phyloP scores from a whole-genome alignment of 2,797 vertebrate species.

The Pampus argenteus region DNA sequence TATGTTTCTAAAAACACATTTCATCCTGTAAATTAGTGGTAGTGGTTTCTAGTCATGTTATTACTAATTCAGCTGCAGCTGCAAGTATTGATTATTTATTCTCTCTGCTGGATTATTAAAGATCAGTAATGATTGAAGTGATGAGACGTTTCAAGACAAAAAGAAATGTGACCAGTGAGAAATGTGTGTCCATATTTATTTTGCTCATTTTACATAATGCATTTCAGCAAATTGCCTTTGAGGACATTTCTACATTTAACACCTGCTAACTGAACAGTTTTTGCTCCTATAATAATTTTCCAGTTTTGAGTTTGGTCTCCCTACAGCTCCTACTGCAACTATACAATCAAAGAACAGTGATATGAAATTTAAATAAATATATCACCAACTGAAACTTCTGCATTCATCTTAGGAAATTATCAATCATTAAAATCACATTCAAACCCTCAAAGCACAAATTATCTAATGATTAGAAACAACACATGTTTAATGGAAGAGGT shows the following conservation, averaged over 20 bases:
- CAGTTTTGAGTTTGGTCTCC: constrained; percentile 54
- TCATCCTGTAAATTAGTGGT: too few relatives aligned
- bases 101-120: too few relatives aligned
- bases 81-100: too few relatives aligned
- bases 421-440: constrained; percentile 50
- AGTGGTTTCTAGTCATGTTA: neutral
- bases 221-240: constrained; percentile 77
- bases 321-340: constrained; percentile 69
- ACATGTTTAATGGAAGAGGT: constrained; percentile 40
- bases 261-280: constrained; percentile 65
- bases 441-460: constrained; percentile 45
- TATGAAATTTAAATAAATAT: constrained; percentile 55
- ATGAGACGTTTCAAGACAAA: neutral
- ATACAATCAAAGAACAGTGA: constrained; percentile 83
- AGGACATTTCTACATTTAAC: constrained; percentile 83
- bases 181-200: constrained; percentile 85
- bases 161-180: constrained; percentile 46
- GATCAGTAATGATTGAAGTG: neutral
- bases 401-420: constrained; percentile 49
- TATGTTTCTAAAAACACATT: too few relatives aligned
- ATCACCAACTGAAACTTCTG: constrained; percentile 49
- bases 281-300: constrained; percentile 66
- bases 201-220: constrained; percentile 80
- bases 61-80: neutral
- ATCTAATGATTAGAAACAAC: constrained; percentile 46